Percentiles rank a stretch among this genome's conserved stretches.
Conservation (phyloP, 2,888 invertebrate genomes). For the Pollenia angustigena region DNA sequence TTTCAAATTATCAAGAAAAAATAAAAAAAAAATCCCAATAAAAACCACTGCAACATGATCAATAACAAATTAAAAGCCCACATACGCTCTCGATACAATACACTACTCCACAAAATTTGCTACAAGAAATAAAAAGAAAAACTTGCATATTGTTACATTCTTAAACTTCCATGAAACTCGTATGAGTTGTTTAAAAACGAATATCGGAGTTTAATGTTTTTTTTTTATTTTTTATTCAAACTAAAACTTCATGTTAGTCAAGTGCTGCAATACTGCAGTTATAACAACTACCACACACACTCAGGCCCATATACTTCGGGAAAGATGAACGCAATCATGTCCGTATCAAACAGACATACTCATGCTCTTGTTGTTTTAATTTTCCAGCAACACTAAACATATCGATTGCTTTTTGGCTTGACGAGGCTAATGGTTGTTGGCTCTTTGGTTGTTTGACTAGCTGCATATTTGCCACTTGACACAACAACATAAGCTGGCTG, state of each 20-base stretch:
- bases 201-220: not conserved
- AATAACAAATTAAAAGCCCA: not conserved
- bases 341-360: not conserved
- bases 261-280: constrained; percentile 33
- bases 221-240: constrained; percentile 1
- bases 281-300: not conserved
- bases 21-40: not conserved
- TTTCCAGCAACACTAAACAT: constrained; percentile 45
- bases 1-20: not conserved
- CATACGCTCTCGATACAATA: not conserved
- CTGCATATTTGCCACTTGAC: constrained; percentile 57
- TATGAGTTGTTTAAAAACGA: constrained; percentile 39
- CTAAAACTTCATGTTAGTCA: constrained; percentile 18
- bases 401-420: constrained; percentile 62
- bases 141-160: not conserved
- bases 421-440: constrained; percentile 49
- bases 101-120: not conserved
- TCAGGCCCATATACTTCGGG: not conserved
- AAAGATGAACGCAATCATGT: not conserved
- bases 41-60: not conserved
- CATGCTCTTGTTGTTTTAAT: not conserved
- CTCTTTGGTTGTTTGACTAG: constrained; percentile 54
- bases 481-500: constrained; percentile 36
- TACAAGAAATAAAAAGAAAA: not conserved
- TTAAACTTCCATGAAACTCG: not conserved